Percentiles rank a stretch among this genome's conserved stretches.
phyloP scores from a whole-genome alignment of 2,113 vertebrate genomes.

The Rhinolophus ferrumequinum region DNA sequence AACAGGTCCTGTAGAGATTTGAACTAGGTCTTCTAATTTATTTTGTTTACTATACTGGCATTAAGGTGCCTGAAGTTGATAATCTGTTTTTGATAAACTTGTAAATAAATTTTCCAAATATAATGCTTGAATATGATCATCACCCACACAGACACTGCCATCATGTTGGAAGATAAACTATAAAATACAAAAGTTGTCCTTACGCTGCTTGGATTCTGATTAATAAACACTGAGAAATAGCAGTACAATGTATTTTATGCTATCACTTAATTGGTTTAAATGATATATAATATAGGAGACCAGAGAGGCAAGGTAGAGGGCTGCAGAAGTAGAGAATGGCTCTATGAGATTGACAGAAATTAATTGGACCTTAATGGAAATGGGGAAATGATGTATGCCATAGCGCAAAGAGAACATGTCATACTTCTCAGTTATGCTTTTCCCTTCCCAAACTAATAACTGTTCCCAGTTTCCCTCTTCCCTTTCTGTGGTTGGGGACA shows the following conservation, averaged over 20 bases:
- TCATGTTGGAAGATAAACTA: conserved; percentile 10
- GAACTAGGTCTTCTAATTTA: background rate
- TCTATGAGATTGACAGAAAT: background rate
- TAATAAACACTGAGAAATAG: conserved; percentile 16
- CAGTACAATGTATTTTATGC: conserved; percentile 12
- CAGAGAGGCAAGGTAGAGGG: background rate
- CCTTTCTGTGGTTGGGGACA: background rate
- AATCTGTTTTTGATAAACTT: background rate
- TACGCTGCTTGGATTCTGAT: background rate
- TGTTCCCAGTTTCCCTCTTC: background rate
- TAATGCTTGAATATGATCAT: background rate
- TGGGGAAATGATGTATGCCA: background rate
- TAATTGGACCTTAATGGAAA: background rate
- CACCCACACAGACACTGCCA: background rate
- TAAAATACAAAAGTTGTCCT: conserved; percentile 16
- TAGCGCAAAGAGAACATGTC: background rate
- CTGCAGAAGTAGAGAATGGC: background rate
- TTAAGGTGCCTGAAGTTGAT: background rate
- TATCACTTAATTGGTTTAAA: background rate
- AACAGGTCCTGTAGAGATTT: background rate
- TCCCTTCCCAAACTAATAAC: background rate
- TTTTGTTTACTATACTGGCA: background rate
- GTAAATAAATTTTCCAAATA: background rate
- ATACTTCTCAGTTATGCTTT: background rate
- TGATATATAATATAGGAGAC: background rate